phyloP scores from a whole-genome alignment of 1,140 invertebrate species.

The Scaptomyza pallida region DNA sequence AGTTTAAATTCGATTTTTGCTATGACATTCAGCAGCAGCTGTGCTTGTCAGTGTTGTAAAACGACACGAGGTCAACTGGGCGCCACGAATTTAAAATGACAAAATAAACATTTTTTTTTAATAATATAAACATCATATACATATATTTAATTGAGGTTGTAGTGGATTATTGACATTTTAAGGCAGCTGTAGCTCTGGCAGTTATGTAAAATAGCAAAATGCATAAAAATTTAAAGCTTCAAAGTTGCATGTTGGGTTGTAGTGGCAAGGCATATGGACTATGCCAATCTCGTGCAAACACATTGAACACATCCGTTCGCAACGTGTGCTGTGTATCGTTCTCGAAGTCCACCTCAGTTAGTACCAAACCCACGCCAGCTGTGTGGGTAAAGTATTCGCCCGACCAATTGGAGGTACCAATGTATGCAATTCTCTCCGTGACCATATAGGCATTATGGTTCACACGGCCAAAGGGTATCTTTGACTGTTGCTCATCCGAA shows the following conservation, averaged over 20 bases:
- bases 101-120: too few relatives aligned
- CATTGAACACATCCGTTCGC: conserved; percentile 89
- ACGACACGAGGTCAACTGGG: neutral
- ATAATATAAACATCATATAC: too few relatives aligned
- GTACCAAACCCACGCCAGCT: conserved; percentile 92
- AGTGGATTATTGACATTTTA: neutral
- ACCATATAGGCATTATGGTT: conserved; percentile 99
- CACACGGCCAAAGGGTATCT: conserved; percentile 95
- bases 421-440: conserved; percentile 95
- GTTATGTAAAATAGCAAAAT: conserved; percentile 12
- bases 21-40: conserved; percentile 31
- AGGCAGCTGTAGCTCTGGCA: neutral
- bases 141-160: neutral
- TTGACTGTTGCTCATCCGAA: conserved; percentile 89
- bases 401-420: conserved; percentile 99
- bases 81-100: conserved; percentile 3
- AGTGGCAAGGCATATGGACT: conserved; percentile 87
- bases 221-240: conserved; percentile 23
- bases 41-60: conserved; percentile 32
- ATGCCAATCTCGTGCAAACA: conserved; percentile 96
- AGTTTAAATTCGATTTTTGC: conserved; percentile 13
- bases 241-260: conserved; percentile 57
- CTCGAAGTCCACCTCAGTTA: conserved; percentile 84
- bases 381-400: conserved; percentile 97
- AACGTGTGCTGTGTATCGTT: conserved; percentile 85